Evolutionary conservation across 2,113 vertebrate genomes (phyloP), one percentile per base, ranked within the genome.

Genomic region (Macrotis lagotis): DNA sequence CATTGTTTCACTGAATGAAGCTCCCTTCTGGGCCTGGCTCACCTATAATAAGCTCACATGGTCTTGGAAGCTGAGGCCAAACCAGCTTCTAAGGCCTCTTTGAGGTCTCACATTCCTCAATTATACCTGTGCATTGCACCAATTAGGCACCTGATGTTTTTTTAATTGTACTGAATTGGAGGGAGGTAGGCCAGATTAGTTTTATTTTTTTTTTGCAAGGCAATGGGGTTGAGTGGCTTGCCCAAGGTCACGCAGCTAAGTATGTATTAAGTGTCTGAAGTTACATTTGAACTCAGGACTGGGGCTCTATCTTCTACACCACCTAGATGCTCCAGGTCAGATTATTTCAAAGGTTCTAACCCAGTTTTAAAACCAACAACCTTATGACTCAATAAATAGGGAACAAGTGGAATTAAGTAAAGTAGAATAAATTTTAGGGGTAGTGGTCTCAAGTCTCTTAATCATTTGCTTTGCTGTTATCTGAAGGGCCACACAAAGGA

Each of bases 361-460:
- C 19, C 66, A 44, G 66, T 44, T 83, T 83, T 83, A 83, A 44
- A 83, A 83, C n/a, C n/a, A 83, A 74, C 4, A 6, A 44, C 19
- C n/a, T 24, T 83, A 44, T 83, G n/a, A 83, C 24, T 83, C 19
- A 83, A 24, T 24, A n/a, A 83, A 19, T 8, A 16, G 16, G n/a
- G 66, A 83, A 24, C 66, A 24, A 83, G 44, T 37, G 31, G 55
- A 37, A 31, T 47, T 94, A 96, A 97, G 95, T 89, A 96, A 59
- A 94, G 74, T 90, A 97, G 95, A 96, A 96, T 98, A 95, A 97
- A 96, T 95, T 11, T 95, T 93, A 96, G 95, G 95, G 90, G 37
- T 44, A 48, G 31, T 89, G 49, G 91, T 51, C n/a, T 91, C 49
- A 48, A 92, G 48, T 92, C 90, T 94, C 48, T n/a, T n/a, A 83